Conservation (phyloP, 2,797 vertebrate genomes). For the Decapterus maruadsi region DNA sequence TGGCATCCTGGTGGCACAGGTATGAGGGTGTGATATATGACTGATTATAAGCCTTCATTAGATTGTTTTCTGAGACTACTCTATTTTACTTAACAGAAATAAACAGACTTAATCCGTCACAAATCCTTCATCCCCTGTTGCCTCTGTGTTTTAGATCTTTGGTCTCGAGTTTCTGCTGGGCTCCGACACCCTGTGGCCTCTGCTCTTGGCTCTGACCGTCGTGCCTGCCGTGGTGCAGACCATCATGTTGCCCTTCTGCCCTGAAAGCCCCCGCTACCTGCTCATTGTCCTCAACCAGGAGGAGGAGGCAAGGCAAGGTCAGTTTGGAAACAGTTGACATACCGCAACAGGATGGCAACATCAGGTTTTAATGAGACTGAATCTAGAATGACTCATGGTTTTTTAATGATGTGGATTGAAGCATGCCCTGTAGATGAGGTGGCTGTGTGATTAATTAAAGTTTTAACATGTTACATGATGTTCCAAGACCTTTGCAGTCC, state of each 20-base stretch:
- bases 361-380: slow-evolving; percentile 37
- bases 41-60: background rate
- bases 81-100: background rate
- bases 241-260: slow-evolving; percentile 89
- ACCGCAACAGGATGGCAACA: slow-evolving; percentile 9
- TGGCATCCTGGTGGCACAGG: slow-evolving; percentile 96
- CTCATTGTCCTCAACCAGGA: slow-evolving; percentile 90
- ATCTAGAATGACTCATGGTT: slow-evolving; percentile 22
- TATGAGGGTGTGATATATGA: slow-evolving; percentile 60
- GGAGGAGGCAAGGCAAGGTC: slow-evolving; percentile 89
- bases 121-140: background rate
- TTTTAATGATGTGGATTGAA: slow-evolving; percentile 37
- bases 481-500: background rate
- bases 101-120: background rate
- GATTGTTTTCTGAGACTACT: background rate
- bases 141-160: slow-evolving; percentile 82
- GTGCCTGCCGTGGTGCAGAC: slow-evolving; percentile 88
- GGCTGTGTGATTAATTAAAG: slow-evolving; percentile 32
- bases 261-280: slow-evolving; percentile 93
- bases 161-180: slow-evolving; percentile 90
- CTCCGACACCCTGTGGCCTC: slow-evolving; percentile 87
- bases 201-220: slow-evolving; percentile 88
- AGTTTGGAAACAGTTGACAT: slow-evolving; percentile 38
- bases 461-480: slow-evolving; percentile 12
- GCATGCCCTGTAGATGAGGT: slow-evolving; percentile 6